Conservation (phyloP, 2,113 vertebrate genomes). For the Triplophysa tibetana region DNA sequence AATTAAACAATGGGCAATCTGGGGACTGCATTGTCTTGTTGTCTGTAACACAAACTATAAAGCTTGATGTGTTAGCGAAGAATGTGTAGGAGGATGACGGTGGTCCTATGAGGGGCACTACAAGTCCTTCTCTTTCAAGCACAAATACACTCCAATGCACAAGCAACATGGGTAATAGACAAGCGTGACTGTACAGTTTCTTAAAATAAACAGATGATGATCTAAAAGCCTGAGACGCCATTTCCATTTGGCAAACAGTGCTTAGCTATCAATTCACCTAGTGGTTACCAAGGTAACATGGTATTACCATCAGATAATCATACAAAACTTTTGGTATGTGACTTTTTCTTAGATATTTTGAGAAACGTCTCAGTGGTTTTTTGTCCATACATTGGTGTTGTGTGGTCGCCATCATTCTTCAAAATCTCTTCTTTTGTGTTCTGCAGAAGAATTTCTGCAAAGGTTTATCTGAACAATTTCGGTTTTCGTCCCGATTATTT, state of each 20-base stretch:
- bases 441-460: too few relatives aligned
- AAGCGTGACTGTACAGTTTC: conserved; percentile 1
- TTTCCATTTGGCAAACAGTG: not conserved
- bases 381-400: too few relatives aligned
- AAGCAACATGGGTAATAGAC: conserved; percentile 10
- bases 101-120: conserved; percentile 26
- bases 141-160: conserved; percentile 25
- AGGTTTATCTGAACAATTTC: not conserved
- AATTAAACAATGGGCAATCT: not conserved
- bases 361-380: too few relatives aligned
- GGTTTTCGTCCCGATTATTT: not conserved
- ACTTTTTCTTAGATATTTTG: too few relatives aligned
- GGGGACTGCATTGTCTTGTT: not conserved
- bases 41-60: not conserved
- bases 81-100: conserved; percentile 16
- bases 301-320: too few relatives aligned
- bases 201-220: conserved; percentile 10
- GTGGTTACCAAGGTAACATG: too few relatives aligned
- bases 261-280: too few relatives aligned
- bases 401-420: too few relatives aligned
- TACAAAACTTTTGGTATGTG: too few relatives aligned
- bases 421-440: too few relatives aligned
- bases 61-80: conserved; percentile 14
- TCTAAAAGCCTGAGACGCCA: not conserved
- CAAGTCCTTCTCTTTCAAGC: conserved; percentile 17